Evolutionary conservation across 2,797 vertebrate genomes (phyloP).

Genomic region (Malurus leucopterus): DNA sequence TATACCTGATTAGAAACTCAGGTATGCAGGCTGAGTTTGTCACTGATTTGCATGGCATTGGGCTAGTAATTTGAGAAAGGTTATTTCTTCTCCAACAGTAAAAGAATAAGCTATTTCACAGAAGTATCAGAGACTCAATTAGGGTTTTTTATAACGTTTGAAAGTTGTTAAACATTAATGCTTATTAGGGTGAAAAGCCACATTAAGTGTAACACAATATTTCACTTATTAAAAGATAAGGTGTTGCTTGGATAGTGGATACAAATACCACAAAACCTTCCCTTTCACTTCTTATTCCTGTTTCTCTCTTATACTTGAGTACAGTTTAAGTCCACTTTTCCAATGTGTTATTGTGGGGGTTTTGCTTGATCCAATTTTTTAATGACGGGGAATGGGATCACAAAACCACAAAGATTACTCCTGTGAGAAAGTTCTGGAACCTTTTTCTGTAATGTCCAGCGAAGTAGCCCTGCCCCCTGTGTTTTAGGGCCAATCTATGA

Average conservation of each 20-base stretch:
- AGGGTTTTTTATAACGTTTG: background rate
- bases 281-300: background rate
- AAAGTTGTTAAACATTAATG: background rate
- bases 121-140: background rate
- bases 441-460: too few species aligned
- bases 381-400: too few species aligned
- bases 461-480: too few species aligned
- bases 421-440: too few species aligned
- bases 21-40: background rate
- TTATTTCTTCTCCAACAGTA: background rate
- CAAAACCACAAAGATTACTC: too few species aligned
- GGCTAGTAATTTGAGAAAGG: background rate
- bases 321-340: background rate
- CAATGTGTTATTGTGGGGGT: background rate
- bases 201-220: background rate
- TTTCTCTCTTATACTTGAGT: background rate
- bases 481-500: too few species aligned
- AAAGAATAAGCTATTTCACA: background rate
- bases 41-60: background rate
- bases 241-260: background rate
- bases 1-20: background rate
- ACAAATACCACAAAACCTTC: background rate
- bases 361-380: too few species aligned
- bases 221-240: background rate
- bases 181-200: background rate